phyloP scores from a whole-genome alignment of 2,888 invertebrate species.

The Darwinula stevensoni region DNA sequence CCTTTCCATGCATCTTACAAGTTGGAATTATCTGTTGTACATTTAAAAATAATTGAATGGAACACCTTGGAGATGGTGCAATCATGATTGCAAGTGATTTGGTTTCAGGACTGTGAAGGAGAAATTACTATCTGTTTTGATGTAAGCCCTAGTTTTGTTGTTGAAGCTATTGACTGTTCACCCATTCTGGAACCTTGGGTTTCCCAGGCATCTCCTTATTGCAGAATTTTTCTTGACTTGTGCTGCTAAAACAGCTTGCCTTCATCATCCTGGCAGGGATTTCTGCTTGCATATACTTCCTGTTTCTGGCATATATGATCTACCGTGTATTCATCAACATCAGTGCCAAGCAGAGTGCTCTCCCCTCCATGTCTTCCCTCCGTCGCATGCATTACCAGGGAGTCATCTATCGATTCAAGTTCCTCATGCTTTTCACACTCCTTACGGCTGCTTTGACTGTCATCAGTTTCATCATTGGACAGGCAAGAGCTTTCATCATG shows the following conservation, averaged over 20 bases:
- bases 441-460: slow-evolving; percentile 82
- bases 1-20: slow-evolving; percentile 19
- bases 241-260: slow-evolving; percentile 32
- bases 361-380: slow-evolving; percentile 74
- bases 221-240: slow-evolving; percentile 10
- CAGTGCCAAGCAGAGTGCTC: slow-evolving; percentile 47
- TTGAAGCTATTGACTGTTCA: neutral
- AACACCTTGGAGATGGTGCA: slow-evolving; percentile 3
- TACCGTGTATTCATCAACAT: slow-evolving; percentile 62
- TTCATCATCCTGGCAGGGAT: slow-evolving; percentile 73
- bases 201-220: no score
- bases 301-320: slow-evolving; percentile 78
- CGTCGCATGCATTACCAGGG: slow-evolving; percentile 70
- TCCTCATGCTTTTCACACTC: slow-evolving; percentile 78
- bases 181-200: neutral
- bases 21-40: no score
- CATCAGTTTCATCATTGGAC: slow-evolving; percentile 75
- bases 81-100: slow-evolving; percentile 4
- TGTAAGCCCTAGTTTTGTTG: no score
- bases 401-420: slow-evolving; percentile 87
- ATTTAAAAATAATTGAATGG: no score
- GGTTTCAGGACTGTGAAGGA: neutral
- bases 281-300: slow-evolving; percentile 66
- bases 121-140: slow-evolving; percentile 3
- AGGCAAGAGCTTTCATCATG: no score